These are phyloP conservation scores for Eumerus sabulonum DNA, from an alignment of 2,888 invertebrate species.

Conservation along the genomic window DNA sequence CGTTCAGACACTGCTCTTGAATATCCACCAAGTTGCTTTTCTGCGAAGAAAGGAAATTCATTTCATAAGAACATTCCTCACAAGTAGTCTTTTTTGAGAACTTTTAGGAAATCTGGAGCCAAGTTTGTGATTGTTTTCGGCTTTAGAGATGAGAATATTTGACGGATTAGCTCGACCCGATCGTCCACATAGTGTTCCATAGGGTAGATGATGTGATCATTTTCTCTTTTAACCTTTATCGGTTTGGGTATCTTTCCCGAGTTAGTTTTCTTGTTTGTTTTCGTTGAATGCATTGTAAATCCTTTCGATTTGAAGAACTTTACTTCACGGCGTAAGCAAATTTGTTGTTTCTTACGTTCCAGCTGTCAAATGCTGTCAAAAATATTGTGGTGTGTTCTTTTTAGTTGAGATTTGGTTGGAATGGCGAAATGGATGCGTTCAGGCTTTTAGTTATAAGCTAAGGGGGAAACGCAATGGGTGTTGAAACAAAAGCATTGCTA, in stretches of 20 bases:
- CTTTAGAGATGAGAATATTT: slow-evolving; percentile 81
- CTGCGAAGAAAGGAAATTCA: neutral
- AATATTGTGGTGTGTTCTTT: too few species aligned
- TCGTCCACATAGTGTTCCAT: slow-evolving; percentile 82
- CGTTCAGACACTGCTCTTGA: slow-evolving; percentile 82
- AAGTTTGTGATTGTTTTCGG: slow-evolving; percentile 81
- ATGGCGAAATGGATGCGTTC: too few species aligned
- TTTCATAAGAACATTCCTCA: neutral
- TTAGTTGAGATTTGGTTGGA: too few species aligned
- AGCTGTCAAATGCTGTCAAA: too few species aligned
- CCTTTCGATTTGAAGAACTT: too few species aligned
- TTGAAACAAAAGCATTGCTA: too few species aligned
- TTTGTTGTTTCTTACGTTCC: too few species aligned
- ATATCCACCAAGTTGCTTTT: slow-evolving; percentile 79
- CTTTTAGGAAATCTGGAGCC: slow-evolving; percentile 80
- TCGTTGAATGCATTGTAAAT: slow-evolving; percentile 55
- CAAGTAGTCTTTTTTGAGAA: slow-evolving; percentile 40
- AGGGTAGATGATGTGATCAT: slow-evolving; percentile 80
- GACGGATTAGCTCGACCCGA: slow-evolving; percentile 82
- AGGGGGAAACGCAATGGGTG: too few species aligned
- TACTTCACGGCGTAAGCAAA: too few species aligned
- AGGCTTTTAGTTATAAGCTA: too few species aligned
- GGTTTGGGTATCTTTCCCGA: slow-evolving; percentile 75
- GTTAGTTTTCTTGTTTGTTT: slow-evolving; percentile 72
- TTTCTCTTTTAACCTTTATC: slow-evolving; percentile 76